Evolutionary conservation across 2,797 vertebrate genomes (phyloP).

Genomic region (Gymnocypris eckloni): DNA sequence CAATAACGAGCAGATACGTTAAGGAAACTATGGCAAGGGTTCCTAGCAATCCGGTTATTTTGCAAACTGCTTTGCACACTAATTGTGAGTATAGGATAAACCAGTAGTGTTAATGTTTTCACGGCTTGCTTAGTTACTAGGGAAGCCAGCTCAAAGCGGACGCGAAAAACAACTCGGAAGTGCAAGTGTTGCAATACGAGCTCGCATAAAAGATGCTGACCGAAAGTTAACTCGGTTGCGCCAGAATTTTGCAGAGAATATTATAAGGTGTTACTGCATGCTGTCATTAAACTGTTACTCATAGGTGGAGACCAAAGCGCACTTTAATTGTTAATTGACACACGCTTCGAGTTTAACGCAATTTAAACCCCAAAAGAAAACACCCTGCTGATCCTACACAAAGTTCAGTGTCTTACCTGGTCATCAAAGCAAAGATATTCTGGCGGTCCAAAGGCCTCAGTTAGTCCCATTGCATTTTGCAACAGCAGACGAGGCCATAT

Average conservation of each 20-base stretch:
- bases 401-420: constrained; percentile 68
- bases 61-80: neutral
- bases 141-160: constrained; percentile 21
- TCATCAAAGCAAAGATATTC: constrained; percentile 46
- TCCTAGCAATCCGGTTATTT: neutral
- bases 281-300: constrained; percentile 32
- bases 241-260: constrained; percentile 21
- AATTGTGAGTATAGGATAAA: neutral
- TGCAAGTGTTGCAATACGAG: constrained; percentile 39
- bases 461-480: constrained; percentile 57
- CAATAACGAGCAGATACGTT: neutral
- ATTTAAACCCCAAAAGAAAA: constrained; percentile 25
- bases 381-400: neutral
- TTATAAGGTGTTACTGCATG: constrained; percentile 34
- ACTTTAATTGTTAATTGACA: constrained; percentile 20
- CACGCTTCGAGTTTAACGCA: constrained; percentile 56
- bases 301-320: neutral
- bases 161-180: constrained; percentile 38
- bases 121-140: neutral
- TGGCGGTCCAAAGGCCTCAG: constrained; percentile 39
- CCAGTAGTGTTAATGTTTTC: neutral
- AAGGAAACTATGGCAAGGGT: neutral
- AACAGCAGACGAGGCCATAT: neutral
- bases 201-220: constrained; percentile 30
- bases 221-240: neutral